Evolutionary conservation across 2,113 vertebrate species (phyloP).

Genomic region (Hepsetus odoe): DNA sequence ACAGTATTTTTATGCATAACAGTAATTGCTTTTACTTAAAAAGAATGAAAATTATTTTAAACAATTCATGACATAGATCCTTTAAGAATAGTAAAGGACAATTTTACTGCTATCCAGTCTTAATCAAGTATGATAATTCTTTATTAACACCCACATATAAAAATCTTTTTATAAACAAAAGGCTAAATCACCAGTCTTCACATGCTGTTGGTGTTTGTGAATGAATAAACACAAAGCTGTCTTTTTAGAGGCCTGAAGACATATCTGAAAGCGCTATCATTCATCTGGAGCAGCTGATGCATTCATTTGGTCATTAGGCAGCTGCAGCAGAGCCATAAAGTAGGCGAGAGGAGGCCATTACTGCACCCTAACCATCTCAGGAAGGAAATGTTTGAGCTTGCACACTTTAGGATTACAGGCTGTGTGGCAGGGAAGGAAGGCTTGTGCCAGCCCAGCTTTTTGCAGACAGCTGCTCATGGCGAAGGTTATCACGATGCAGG

Average conservation of each 20-base stretch:
- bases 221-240: background rate
- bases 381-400: conserved; percentile 72
- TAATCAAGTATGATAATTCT: background rate
- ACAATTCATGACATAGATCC: no score
- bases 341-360: conserved; percentile 58
- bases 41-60: no score
- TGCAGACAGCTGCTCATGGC: conserved; percentile 51
- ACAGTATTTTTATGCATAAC: no score
- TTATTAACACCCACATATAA: background rate
- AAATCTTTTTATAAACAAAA: background rate
- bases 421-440: conserved; percentile 51
- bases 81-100: no score
- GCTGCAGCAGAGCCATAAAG: conserved; percentile 61
- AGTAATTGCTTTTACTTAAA: no score
- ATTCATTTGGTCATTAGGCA: conserved; percentile 67
- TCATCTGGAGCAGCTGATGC: conserved; percentile 64
- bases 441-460: conserved; percentile 45
- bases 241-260: conserved; percentile 4
- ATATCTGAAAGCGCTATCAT: conserved; percentile 38
- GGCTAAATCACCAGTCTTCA: background rate
- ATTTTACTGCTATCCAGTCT: no score
- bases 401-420: conserved; percentile 62
- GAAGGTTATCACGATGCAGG: conserved; percentile 34
- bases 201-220: background rate
- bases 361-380: conserved; percentile 69